Conservation (phyloP, 2,888 invertebrate genomes). For the Mythimna ferrago region DNA sequence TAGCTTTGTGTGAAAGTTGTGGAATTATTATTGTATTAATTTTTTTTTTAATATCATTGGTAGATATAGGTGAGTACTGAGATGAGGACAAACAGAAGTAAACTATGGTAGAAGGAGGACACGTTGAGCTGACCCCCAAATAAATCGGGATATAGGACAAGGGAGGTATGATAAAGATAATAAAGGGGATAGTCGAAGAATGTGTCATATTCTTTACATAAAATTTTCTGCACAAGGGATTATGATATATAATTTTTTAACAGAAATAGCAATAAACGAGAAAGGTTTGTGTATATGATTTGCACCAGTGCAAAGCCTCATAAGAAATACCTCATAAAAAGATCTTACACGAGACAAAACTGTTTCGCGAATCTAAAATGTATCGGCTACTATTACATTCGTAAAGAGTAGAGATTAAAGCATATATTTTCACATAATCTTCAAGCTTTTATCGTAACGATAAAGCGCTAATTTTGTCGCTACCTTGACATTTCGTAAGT, state of each 20-base stretch:
- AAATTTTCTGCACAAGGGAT: too few species aligned
- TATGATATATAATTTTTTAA: too few species aligned
- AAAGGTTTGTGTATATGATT: too few species aligned
- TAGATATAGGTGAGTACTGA: background rate
- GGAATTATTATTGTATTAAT: constrained; percentile 38
- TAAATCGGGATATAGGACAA: background rate
- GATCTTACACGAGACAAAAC: background rate
- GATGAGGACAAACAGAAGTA: background rate
- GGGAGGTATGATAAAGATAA: background rate
- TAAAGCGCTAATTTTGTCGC: constrained; percentile 17
- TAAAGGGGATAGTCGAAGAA: background rate
- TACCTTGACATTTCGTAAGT: constrained; percentile 46
- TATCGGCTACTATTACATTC: background rate
- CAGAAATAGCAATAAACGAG: too few species aligned
- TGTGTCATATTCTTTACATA: too few species aligned
- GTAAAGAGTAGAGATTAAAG: background rate
- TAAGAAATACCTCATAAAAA: background rate
- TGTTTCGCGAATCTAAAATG: background rate
- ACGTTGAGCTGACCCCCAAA: too few species aligned
- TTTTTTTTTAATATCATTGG: background rate
- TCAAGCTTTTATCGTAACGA: constrained; percentile 18
- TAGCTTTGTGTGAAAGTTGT: constrained; percentile 15
- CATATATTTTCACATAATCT: constrained; percentile 14
- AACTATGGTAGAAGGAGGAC: background rate
- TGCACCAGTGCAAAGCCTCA: too few species aligned